Percentiles rank a stretch among this genome's conserved stretches.
phyloP scores from a whole-genome alignment of 2,113 vertebrate genomes.

The Pithys albifrons region DNA sequence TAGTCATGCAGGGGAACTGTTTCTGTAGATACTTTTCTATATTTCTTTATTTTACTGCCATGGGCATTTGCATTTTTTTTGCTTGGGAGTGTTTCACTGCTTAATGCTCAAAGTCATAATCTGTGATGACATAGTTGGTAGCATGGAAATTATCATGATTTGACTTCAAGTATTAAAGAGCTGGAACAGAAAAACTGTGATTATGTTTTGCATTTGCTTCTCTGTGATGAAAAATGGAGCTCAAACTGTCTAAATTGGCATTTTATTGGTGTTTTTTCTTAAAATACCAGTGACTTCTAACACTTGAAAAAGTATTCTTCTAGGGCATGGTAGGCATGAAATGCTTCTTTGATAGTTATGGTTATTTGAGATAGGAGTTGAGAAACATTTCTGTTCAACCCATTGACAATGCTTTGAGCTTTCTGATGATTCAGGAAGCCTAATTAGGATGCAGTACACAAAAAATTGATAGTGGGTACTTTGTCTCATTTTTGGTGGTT shows the following conservation, averaged over 20 bases:
- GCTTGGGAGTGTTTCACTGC: background rate
- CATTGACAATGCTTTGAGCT: background rate
- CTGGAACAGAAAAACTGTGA: background rate
- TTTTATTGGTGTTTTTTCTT: background rate
- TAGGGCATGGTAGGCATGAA: background rate
- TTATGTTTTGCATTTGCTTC: background rate
- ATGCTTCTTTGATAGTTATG: background rate
- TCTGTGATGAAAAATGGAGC: background rate
- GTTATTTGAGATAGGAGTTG: background rate
- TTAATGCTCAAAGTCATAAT: background rate
- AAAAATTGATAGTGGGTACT: background rate
- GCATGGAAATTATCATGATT: background rate
- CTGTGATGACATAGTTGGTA: background rate
- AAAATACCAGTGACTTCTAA: background rate
- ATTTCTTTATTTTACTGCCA: background rate
- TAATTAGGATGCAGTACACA: background rate
- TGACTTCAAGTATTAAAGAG: conserved; percentile 13
- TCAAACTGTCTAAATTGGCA: background rate
- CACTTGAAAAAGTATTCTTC: background rate
- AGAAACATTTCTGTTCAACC: background rate
- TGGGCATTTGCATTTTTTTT: conserved; percentile 30
- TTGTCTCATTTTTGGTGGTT: background rate
- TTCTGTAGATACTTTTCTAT: background rate
- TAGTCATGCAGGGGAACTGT: background rate
- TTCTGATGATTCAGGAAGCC: background rate